Conservation (phyloP, 2,888 invertebrate species). For the Bombylius discolor region DNA sequence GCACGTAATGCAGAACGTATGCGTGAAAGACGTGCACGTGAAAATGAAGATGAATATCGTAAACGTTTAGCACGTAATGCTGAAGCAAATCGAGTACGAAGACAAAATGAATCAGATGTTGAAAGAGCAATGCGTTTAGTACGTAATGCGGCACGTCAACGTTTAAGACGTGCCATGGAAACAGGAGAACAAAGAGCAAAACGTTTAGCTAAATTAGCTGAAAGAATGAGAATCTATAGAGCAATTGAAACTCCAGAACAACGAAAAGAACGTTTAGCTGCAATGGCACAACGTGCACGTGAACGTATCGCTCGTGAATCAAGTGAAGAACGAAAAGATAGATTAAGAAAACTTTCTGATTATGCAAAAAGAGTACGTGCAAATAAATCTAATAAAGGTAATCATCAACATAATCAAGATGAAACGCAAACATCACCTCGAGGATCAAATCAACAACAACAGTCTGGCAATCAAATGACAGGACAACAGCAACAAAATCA, state of each 20-base stretch:
- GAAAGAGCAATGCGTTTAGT: conserved; percentile 35
- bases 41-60: conserved; percentile 35
- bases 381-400: conserved; percentile 28
- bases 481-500: conserved; percentile 15
- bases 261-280: conserved; percentile 31
- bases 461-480: conserved; percentile 11
- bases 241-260: conserved; percentile 34
- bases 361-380: conserved; percentile 38
- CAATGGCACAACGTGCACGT: conserved; percentile 34
- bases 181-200: conserved; percentile 32
- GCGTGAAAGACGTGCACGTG: conserved; percentile 35
- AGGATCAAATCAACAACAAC: conserved; percentile 16
- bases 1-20: conserved; percentile 37
- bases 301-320: conserved; percentile 33
- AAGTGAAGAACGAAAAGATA: conserved; percentile 33
- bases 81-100: conserved; percentile 33
- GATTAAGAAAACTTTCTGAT: conserved; percentile 36
- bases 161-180: conserved; percentile 35
- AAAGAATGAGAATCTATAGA: conserved; percentile 34
- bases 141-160: conserved; percentile 34
- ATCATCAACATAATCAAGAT: conserved; percentile 15
- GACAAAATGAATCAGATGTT: conserved; percentile 34
- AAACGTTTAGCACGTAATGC: conserved; percentile 33
- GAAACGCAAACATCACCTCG: conserved; percentile 18
- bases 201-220: conserved; percentile 31